Evolutionary conservation across 2,113 vertebrate genomes (phyloP).

Genomic region (Globicephala melas): DNA sequence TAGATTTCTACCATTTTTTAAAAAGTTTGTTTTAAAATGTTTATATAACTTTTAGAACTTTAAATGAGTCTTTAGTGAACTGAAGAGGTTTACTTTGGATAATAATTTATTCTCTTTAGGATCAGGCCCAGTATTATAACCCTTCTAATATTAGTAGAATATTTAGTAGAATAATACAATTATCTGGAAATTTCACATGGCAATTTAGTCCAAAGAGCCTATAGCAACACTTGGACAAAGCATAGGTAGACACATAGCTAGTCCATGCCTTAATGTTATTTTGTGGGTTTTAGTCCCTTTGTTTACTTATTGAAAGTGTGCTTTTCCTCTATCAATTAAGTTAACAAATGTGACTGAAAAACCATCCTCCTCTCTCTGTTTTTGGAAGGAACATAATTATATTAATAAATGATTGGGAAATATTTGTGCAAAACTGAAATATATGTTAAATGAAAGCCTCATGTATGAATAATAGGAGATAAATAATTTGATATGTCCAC

Average conservation of each 20-base stretch:
- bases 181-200: not conserved
- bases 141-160: not conserved
- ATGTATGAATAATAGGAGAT: not conserved
- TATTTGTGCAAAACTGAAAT: not conserved
- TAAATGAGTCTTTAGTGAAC: not conserved
- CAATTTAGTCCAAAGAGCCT: not conserved
- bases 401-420: not conserved
- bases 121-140: not conserved
- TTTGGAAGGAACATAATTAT: not conserved
- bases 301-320: not conserved
- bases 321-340: not conserved
- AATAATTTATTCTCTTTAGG: slow-evolving; percentile 3
- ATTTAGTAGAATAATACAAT: not conserved
- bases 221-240: not conserved
- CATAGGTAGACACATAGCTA: not conserved
- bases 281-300: not conserved
- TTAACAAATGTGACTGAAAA: not conserved
- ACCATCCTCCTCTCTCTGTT: not conserved
- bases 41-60: not conserved
- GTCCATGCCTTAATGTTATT: not conserved
- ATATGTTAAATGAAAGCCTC: not conserved
- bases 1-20: not conserved
- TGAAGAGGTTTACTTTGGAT: not conserved
- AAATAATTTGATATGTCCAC: not conserved
- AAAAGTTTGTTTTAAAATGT: not conserved